Conservation (phyloP, 2,797 vertebrate genomes). For the Ataeniobius toweri region DNA sequence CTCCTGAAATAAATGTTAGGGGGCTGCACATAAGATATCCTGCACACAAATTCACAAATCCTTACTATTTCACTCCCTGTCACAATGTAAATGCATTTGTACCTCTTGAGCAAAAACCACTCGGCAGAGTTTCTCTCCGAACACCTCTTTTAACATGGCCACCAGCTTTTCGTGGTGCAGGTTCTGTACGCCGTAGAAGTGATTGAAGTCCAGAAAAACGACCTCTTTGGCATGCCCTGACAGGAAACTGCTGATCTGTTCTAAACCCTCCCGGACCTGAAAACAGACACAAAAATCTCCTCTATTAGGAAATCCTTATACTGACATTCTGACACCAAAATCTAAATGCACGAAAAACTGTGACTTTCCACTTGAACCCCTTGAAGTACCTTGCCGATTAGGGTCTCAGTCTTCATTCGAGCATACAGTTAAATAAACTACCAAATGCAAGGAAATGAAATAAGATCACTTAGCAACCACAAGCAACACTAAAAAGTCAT, state of each 20-base stretch:
- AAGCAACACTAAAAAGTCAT: constrained; percentile 37
- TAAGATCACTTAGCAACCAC: constrained; percentile 49
- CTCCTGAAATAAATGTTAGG: constrained; percentile 12
- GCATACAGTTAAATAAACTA: constrained; percentile 14
- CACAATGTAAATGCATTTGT: constrained; percentile 16
- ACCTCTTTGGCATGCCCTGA: constrained; percentile 89
- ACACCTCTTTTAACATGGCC: constrained; percentile 92
- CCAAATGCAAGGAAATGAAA: constrained; percentile 10
- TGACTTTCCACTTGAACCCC: constrained; percentile 23
- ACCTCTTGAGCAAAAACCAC: constrained; percentile 95
- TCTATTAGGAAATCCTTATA: not conserved
- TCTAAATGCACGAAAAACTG: constrained; percentile 14
- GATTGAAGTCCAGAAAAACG: constrained; percentile 97
- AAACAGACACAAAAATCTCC: constrained; percentile 24
- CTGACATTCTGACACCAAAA: constrained; percentile 7
- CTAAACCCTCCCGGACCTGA: constrained; percentile 90
- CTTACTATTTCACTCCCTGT: not conserved
- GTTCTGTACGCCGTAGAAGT: constrained; percentile 98
- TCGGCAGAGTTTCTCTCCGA: constrained; percentile 95
- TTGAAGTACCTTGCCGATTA: constrained; percentile 25
- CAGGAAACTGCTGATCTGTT: constrained; percentile 94
- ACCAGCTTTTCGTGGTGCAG: constrained; percentile 97
- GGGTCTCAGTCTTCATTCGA: constrained; percentile 22
- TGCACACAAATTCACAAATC: not conserved
- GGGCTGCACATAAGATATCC: not conserved